Evolutionary conservation across 2,113 vertebrate genomes (phyloP), one percentile per base, ranked within the genome.

Genomic region (Anseranas semipalmata): DNA sequence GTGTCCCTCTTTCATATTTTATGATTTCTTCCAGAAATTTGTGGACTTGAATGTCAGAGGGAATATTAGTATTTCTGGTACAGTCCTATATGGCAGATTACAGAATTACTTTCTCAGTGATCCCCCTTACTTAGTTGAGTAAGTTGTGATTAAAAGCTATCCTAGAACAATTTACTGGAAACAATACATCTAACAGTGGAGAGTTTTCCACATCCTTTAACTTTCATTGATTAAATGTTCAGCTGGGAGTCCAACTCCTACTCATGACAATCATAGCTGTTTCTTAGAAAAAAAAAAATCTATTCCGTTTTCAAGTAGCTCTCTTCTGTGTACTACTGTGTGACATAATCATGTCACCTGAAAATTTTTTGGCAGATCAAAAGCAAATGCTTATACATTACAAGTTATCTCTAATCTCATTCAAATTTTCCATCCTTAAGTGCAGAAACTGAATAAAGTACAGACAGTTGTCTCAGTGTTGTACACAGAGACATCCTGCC

Each of bases 121-220:
- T 77, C 16, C 9, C 28, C 71, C 50, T 63, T 35, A 39, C n/a
- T n/a, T 21, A 77, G 32, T 32, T 83, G 66, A 85, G 19, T 41
- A 81, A 90, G 5, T 22, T 91, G 46, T 74, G 65, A 74, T 84
- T 92, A 86, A 90, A 84, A 86, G 46, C 22, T 48, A 88, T 56
- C 46, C 41, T 50, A 55, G 59, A 83, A 59, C 72, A 74, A 74
- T 92, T 94, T 87, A 65, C 20, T 45, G 70, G 84, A 96, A 91
- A 93, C 6, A 78, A 65, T 89, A 18, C 21, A 58, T 94, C 45
- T 82, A 73, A 7, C 15, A 62, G 27, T 24, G 28, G 67, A 82
- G 45, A 89, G 20, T 73, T 95, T 93, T 87, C 37, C 24, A 62
- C n/a, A 82, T 85, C n/a, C 59, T 87, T 89, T 94, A 91, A 73